Percentiles rank a stretch among this genome's conserved stretches.
phyloP scores from a whole-genome alignment of 2,797 vertebrate genomes.

The Microchirus variegatus region DNA sequence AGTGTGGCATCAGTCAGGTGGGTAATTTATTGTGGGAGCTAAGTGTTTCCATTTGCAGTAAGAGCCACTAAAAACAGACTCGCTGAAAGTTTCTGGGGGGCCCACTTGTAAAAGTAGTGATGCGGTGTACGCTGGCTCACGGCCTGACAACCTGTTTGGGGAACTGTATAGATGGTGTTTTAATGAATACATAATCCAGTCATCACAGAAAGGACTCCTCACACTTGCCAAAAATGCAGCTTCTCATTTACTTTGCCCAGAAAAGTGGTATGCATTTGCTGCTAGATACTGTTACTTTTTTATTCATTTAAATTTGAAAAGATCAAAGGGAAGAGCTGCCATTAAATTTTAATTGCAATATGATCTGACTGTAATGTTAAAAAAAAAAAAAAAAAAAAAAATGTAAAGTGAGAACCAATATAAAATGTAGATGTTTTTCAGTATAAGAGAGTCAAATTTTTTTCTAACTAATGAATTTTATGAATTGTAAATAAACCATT shows the following conservation, averaged over 20 bases:
- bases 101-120: constrained; percentile 77
- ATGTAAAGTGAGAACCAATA: no score
- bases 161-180: constrained; percentile 75
- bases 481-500: no score
- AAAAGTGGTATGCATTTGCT: constrained; percentile 38
- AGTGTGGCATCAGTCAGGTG: constrained; percentile 71
- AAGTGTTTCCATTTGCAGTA: constrained; percentile 83
- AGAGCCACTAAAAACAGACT: constrained; percentile 82
- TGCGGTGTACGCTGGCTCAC: constrained; percentile 71
- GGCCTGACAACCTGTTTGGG: constrained; percentile 81
- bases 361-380: no score
- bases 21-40: constrained; percentile 81
- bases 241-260: constrained; percentile 41
- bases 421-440: no score
- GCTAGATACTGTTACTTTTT: constrained; percentile 49
- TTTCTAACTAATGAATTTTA: no score
- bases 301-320: constrained; percentile 19
- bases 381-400: no score
- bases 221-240: constrained; percentile 46
- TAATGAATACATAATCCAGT: constrained; percentile 79
- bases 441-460: no score
- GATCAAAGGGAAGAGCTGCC: constrained; percentile 13
- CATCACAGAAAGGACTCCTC: constrained; percentile 57
- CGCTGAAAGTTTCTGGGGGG: constrained; percentile 80
- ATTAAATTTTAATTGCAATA: no score